Base-by-base conservation (phyloP, 2,113 vertebrate species). In the Scartelaos histophorus region DNA sequence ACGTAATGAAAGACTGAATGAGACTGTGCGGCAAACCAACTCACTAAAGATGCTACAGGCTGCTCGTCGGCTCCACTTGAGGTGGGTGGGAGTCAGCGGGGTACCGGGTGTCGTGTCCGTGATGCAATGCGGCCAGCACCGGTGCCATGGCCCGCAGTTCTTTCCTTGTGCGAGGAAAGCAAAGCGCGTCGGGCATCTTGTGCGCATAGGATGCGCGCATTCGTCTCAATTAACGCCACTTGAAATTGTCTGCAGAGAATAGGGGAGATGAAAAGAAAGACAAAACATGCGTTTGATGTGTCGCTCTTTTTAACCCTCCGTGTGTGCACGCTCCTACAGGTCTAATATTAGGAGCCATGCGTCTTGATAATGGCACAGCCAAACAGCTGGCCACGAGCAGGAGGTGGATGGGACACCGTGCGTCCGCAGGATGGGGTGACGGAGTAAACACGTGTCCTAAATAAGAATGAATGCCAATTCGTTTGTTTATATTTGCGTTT, bases 101-200 rank as follows among this genome's bases (percentile, higher is more conserved):
- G 73, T 67, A 81, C 78, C 88, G 81, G 82, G 84, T 85, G 86
- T 89, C 84, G 89, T 87, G 88, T 90, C 89, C 88, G 91, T 94
- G 92, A 93, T 93, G 93, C 93, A 93, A 92, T 94, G 92, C 93
- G 92, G 93, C 91, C 91, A 85, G 79, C 56, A 81, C 78, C 82
- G 85, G 75, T 80, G 73, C 78, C 83, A 73, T 75, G 75, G 73
- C 82, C 83, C 83, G 76, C 86, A 82, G 82, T 73, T 79, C 67
- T 74, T 69, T 85, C 81, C 81, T 67, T 53, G 78, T 68, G 80
- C 68, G 83, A 71, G 77, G 71, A 84, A 75, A 87, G 69, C 77
- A 79, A 76, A 64, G 82, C 71, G 72, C 86, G 53, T 74, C 78
- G 43, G 25, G 76, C 84, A 86, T 89, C 73, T 75, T 75, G 74